Evolutionary conservation across 2,797 vertebrate genomes (phyloP), one percentile per base, ranked within the genome.

Genomic region (Helicolenus hilgendorfi): DNA sequence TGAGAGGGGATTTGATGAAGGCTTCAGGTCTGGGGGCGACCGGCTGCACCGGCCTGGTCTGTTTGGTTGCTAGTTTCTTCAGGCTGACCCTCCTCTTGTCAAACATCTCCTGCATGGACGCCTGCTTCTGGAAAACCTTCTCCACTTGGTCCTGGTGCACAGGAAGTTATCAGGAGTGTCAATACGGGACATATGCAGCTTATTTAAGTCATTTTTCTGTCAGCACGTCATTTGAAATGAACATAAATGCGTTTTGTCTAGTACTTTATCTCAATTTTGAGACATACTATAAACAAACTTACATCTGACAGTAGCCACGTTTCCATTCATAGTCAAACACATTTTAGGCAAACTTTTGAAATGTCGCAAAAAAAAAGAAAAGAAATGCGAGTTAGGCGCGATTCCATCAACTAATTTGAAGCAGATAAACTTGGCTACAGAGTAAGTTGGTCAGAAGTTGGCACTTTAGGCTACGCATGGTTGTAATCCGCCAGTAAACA

Each of bases 61-160:
- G 99, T 96, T 99, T 99, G 91, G 98, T 98, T 7, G 99, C 99
- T 24, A 99, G 96, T 94, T 99, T 99, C 96, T 98, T 99, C 81
- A 99, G 97, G 94, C 99, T 99, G 72, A 98, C 91, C 93, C 97
- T 98, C 70, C 99, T 96, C 94, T 99, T 99, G 81, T 99, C 98
- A 92, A 99, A 99, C 98, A 99, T 99, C 93, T 99, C 98, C 94
- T 98, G 98, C 97, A 98, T 98, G 38, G 98, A 98, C 59, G 93
- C 91, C 86, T 99, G 99, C 95, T 99, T 99, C 96, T 98, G 98
- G 92, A 98, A 98, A 92, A 98, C 98, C 80, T 98, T 98, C 87
- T 98, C 98, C 86, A 99, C 98, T 31, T 98, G 99, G 7, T 98
- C 98, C 99, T 99, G 94, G 24, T 27, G 49, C 22, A 90, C 24